A percentile compares a stretch with the other conserved stretches of the same genome.
phyloP scores from a whole-genome alignment of 2,888 invertebrate species.

The Arctia plantaginis region DNA sequence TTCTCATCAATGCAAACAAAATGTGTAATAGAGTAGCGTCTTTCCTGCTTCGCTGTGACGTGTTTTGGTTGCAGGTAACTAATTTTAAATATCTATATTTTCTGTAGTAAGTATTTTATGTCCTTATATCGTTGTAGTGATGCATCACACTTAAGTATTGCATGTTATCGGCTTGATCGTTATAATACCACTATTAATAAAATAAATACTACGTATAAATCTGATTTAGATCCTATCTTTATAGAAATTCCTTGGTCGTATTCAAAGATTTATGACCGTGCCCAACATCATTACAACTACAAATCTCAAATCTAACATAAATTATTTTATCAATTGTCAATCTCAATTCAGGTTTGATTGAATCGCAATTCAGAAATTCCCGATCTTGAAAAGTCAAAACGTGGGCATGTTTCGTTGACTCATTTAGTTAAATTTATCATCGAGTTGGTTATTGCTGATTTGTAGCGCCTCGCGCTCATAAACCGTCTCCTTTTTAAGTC shows the following conservation, averaged over 20 bases:
- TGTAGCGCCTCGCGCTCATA: constrained; percentile 38
- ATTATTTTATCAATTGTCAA: constrained; percentile 43
- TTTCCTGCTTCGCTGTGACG: too few relatives aligned
- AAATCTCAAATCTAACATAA: constrained; percentile 23
- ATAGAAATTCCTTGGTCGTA: constrained; percentile 7
- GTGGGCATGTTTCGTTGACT: constrained; percentile 46
- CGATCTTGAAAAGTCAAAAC: constrained; percentile 36
- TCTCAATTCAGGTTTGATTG: constrained; percentile 40
- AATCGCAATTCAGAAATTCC: constrained; percentile 35
- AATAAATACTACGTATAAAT: constrained; percentile 1
- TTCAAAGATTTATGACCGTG: constrained; percentile 25
- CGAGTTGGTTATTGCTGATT: constrained; percentile 53
- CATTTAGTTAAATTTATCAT: constrained; percentile 56
- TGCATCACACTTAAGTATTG: neutral
- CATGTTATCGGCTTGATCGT: neutral
- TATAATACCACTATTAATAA: neutral
- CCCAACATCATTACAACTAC: constrained; percentile 22
- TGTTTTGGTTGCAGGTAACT: too few relatives aligned
- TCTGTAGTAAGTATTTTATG: neutral
- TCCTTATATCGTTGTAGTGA: neutral
- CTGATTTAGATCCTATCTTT: constrained; percentile 26
- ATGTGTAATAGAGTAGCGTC: too few relatives aligned
- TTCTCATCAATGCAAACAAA: too few relatives aligned
- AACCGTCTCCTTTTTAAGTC: constrained; percentile 50
- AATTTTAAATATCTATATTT: neutral